Evolutionary conservation across 2,113 vertebrate genomes (phyloP).

Genomic region (Gopherus evgoodei): DNA sequence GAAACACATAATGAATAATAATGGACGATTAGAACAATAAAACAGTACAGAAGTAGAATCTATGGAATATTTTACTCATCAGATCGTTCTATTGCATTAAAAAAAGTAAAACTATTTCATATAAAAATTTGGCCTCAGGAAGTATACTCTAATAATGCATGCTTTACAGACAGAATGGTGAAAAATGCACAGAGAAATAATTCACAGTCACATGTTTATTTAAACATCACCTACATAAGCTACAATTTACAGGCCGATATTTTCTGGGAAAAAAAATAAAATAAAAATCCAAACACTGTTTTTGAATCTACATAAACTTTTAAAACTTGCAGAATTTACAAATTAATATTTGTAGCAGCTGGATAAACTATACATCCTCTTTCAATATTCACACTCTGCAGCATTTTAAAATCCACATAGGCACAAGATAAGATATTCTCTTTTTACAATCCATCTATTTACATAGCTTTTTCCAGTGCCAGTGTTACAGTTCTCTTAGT

Average conservation of each 20-base stretch:
- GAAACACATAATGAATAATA: background rate
- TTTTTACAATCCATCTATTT: conserved; percentile 85
- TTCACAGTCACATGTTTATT: conserved; percentile 80
- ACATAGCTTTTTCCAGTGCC: conserved; percentile 79
- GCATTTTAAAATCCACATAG: conserved; percentile 80
- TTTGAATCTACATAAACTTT: conserved; percentile 80
- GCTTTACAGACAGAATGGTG: background rate
- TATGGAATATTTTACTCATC: accelerated
- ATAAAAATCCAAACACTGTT: conserved; percentile 67
- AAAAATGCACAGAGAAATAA: conserved; percentile 26
- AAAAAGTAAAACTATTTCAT: background rate
- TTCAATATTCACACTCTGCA: conserved; percentile 76
- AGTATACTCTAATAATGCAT: background rate
- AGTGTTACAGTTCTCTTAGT: conserved; percentile 68
- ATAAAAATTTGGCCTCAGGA: background rate
- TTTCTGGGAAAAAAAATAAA: conserved; percentile 51
- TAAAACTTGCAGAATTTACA: conserved; percentile 82
- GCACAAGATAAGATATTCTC: conserved; percentile 73
- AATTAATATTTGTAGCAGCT: conserved; percentile 80
- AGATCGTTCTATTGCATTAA: background rate
- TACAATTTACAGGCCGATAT: conserved; percentile 82
- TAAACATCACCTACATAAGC: conserved; percentile 72
- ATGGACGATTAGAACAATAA: background rate
- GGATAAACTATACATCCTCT: conserved; percentile 80
- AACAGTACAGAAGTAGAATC: accelerated